Base-by-base conservation (phyloP, 2,797 vertebrate genomes). In the Mormyrus hasselquistii region DNA sequence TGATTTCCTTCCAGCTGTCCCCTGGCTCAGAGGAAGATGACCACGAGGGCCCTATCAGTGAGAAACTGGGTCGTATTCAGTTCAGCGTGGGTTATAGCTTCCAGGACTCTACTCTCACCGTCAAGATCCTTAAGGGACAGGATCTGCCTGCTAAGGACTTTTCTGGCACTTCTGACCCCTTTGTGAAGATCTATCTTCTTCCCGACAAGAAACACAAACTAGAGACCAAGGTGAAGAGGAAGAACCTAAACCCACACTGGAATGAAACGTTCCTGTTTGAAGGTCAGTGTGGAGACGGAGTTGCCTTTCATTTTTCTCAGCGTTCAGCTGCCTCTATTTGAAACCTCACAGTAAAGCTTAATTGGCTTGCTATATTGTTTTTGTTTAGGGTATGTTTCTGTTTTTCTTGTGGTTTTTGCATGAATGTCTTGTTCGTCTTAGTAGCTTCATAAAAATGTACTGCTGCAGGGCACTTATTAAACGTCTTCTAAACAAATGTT, bases 191-290 rank as follows among this genome's bases (percentile, higher is more conserved):
- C 93, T 99, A 99, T 93, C 96, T 99, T 94, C 96, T 99, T 91
- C 98, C 98, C 0, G 98, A 99, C 95, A 99, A 99, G 95, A 99
- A 99, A 96, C 97, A 99, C 97, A 99, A 99, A 95, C 92, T 99
- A 94, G 98, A 99, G 95, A 99, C 98, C 92, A 99, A 99, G 96
- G 98, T 99, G 93, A 99, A 99, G 95, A 95, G 98, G 92, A 99
- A 99, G 96, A 99, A 99, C 94, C 96, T 99, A 89, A 99, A 99
- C 90, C 98, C 98, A 0, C 98, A 99, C 93, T 99, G 98, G 98
- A 99, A 99, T 0, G 98, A 99, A 94, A 99, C 98, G 88, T 99
- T 99, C 93, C 96, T 99, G 88, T 99, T 99, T 0, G 98, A 99
- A 96, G 98, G 98, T 98, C 92, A 93, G 76, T 44, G 22, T 87